Percentiles rank a stretch among this genome's conserved stretches.
phyloP scores from a whole-genome alignment of 2,113 vertebrate species.

The Isichthys henryi region DNA sequence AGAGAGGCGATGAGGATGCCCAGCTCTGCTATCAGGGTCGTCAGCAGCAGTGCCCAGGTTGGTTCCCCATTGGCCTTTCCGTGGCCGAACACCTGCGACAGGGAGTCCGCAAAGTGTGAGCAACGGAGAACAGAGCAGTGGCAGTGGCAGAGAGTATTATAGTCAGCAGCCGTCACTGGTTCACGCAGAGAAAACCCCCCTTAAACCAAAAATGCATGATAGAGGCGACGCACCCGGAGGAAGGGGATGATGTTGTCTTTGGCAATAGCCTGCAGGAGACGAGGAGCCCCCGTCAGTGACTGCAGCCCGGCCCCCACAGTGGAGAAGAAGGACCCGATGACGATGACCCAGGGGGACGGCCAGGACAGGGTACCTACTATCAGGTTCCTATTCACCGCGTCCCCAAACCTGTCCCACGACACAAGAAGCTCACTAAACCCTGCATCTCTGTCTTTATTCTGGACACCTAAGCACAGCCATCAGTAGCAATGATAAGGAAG shows the following conservation, averaged over 20 bases:
- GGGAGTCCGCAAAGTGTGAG: not conserved
- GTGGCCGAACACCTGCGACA: slow-evolving; percentile 81
- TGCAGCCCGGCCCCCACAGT: slow-evolving; percentile 90
- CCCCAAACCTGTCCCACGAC: slow-evolving; percentile 69
- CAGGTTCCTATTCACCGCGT: slow-evolving; percentile 78
- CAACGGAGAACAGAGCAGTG: too few species aligned
- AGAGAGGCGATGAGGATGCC: slow-evolving; percentile 97
- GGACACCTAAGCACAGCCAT: not conserved
- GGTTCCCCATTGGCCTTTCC: slow-evolving; percentile 92
- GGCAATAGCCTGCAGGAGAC: slow-evolving; percentile 90
- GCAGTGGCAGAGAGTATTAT: not conserved
- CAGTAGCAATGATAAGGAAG: not conserved
- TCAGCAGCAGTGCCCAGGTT: slow-evolving; percentile 89
- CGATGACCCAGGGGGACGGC: slow-evolving; percentile 97
- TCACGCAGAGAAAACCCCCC: not conserved
- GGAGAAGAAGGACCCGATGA: slow-evolving; percentile 95
- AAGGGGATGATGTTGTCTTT: slow-evolving; percentile 98
- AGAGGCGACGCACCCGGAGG: slow-evolving; percentile 65
- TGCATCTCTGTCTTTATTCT: not conserved
- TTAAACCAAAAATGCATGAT: not conserved
- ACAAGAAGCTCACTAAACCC: not conserved
- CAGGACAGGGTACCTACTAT: slow-evolving; percentile 91
- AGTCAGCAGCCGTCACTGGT: not conserved
- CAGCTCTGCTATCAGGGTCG: slow-evolving; percentile 86
- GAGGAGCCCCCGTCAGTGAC: slow-evolving; percentile 86